Conservation (phyloP, 2,888 invertebrate species). For the Xiphydria camelus region DNA sequence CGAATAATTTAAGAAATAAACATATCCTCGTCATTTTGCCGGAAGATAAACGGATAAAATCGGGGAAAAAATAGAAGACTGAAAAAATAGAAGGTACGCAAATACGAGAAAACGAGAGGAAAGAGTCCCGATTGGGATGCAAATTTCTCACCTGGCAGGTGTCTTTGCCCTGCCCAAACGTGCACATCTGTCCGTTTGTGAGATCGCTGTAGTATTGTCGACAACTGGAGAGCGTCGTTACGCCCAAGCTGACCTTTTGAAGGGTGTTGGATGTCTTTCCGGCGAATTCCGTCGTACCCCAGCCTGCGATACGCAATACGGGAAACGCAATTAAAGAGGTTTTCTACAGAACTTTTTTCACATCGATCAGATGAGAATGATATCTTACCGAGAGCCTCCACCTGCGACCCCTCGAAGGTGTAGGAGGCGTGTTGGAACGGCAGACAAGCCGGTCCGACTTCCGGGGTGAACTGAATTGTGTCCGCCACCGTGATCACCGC, state of each 20-base stretch:
- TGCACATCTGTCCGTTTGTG: slow-evolving; percentile 58
- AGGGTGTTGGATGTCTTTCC: slow-evolving; percentile 61
- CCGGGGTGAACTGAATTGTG: slow-evolving; percentile 58
- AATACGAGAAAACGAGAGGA: too few species aligned
- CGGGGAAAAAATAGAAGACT: too few species aligned
- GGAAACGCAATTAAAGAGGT: too few species aligned
- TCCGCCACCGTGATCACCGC: slow-evolving; percentile 57
- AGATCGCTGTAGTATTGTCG: slow-evolving; percentile 29
- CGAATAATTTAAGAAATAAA: too few species aligned
- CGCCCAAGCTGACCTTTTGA: slow-evolving; percentile 61
- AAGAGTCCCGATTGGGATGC: too few species aligned
- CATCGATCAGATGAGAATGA: background rate
- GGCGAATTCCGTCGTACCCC: slow-evolving; percentile 63
- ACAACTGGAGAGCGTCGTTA: slow-evolving; percentile 60
- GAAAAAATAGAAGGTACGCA: too few species aligned
- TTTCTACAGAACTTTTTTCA: too few species aligned
- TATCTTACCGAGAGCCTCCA: slow-evolving; percentile 44
- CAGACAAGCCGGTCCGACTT: slow-evolving; percentile 67
- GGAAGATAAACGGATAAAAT: too few species aligned
- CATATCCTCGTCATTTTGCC: too few species aligned
- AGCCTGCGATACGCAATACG: slow-evolving; percentile 65
- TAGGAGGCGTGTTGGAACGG: slow-evolving; percentile 60
- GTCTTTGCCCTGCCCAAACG: slow-evolving; percentile 60
- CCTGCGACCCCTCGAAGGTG: slow-evolving; percentile 37
- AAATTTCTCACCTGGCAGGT: slow-evolving; percentile 64